Evolutionary conservation across 2,888 invertebrate genomes (phyloP).

Genomic region (Tiphia femorata): DNA sequence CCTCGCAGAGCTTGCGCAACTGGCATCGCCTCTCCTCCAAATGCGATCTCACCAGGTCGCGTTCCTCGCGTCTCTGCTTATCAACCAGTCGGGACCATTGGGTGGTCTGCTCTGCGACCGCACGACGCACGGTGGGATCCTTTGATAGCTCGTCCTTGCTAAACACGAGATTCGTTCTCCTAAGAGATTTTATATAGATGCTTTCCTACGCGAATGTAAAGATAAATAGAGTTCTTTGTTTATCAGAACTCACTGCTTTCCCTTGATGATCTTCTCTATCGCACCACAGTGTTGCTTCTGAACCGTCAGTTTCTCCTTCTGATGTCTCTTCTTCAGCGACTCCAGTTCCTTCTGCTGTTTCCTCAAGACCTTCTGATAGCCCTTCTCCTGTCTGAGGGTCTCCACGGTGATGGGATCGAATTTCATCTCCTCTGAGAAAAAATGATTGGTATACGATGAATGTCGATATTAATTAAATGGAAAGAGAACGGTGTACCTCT

Average conservation of each 20-base stretch:
- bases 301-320: constrained; percentile 90
- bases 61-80: constrained; percentile 85
- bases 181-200: too few species aligned
- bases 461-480: not conserved
- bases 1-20: constrained; percentile 83
- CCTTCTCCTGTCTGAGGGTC: constrained; percentile 88
- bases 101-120: constrained; percentile 92
- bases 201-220: too few species aligned
- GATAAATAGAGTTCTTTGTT: too few species aligned
- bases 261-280: constrained; percentile 94
- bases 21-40: constrained; percentile 83
- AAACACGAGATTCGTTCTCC: too few species aligned
- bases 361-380: constrained; percentile 90
- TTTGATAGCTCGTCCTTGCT: constrained; percentile 86
- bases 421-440: constrained; percentile 72
- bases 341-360: constrained; percentile 98
- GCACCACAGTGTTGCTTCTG: constrained; percentile 93
- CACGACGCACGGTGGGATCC: constrained; percentile 82
- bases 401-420: constrained; percentile 94
- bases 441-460: not conserved
- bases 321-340: constrained; percentile 89
- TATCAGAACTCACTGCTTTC: constrained; percentile 81
- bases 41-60: constrained; percentile 84
- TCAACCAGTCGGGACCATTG: constrained; percentile 95
- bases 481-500: constrained; percentile 56